Evolutionary conservation across 2,113 vertebrate genomes (phyloP).

Genomic region (Numenius arquata): DNA sequence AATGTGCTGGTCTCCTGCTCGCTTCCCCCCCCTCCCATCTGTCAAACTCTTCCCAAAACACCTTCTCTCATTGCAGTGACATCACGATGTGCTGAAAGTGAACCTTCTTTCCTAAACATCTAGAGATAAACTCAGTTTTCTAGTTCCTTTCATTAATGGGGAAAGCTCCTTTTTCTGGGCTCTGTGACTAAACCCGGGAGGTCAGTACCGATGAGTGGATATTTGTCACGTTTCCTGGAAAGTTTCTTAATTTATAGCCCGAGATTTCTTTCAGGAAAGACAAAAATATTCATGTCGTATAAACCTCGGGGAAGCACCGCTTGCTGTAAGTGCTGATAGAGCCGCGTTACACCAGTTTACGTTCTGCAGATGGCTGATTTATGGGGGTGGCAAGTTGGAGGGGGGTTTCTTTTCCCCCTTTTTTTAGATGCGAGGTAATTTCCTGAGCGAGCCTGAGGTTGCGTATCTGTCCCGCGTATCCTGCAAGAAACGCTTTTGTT

Average conservation of each 20-base stretch:
- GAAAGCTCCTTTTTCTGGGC: not conserved
- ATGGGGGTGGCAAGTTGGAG: not conserved
- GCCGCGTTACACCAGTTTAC: not conserved
- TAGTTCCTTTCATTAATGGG: not conserved
- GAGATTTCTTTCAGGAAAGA: not conserved
- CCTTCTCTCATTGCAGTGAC: not conserved
- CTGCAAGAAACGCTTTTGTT: not conserved
- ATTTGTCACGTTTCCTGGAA: not conserved
- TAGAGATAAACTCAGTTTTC: not conserved
- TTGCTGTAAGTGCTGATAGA: not conserved
- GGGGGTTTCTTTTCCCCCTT: not conserved
- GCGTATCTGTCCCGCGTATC: not conserved
- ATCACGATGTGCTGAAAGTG: not conserved
- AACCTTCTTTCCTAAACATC: not conserved
- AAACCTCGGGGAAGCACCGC: not conserved
- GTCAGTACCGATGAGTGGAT: accelerated
- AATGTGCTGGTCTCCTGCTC: not conserved
- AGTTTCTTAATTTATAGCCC: not conserved
- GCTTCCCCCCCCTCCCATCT: not conserved
- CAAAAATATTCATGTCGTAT: accelerated
- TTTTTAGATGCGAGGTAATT: not conserved
- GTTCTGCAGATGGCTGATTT: not conserved
- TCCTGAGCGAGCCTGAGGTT: not conserved
- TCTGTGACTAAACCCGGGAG: not conserved
- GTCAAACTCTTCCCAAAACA: not conserved